These are phyloP conservation scores for Hypotaenidia okinawae DNA, from an alignment of 2,797 vertebrate genomes.

Conservation along the genomic window DNA sequence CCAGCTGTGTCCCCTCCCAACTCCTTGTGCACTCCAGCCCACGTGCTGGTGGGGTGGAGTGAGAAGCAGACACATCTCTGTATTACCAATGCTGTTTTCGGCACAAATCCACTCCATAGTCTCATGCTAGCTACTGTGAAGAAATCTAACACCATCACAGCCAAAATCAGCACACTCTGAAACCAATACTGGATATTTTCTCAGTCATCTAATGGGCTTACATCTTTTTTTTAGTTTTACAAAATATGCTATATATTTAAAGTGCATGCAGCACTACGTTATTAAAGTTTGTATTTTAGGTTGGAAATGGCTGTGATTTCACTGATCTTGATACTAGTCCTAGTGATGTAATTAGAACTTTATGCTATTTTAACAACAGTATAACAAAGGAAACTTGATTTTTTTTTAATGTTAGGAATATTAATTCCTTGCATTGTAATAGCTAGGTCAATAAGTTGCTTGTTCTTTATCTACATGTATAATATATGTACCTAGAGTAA, in stretches of 20 bases:
- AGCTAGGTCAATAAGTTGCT: neutral
- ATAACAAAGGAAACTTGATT: neutral
- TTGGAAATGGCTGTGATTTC: neutral
- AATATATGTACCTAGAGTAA: too few species aligned
- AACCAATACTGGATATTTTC: neutral
- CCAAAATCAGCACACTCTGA: too few species aligned
- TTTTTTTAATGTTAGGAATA: too few species aligned
- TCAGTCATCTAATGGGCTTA: neutral
- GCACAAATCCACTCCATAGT: too few species aligned
- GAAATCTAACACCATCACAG: too few species aligned
- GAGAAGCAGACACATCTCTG: too few species aligned
- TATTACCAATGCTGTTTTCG: too few species aligned
- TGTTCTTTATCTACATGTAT: neutral
- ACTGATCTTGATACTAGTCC: neutral
- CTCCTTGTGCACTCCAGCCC: too few species aligned
- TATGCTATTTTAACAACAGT: neutral
- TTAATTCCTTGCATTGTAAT: neutral
- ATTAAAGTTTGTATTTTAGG: neutral
- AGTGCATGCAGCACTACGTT: neutral
- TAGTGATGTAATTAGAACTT: neutral
- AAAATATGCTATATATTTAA: neutral
- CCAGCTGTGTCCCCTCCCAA: too few species aligned
- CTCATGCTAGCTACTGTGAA: too few species aligned
- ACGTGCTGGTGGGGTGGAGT: too few species aligned
- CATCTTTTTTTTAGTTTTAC: neutral